Base-by-base conservation (phyloP, 2,797 vertebrate species). In the Labroides dimidiatus region DNA sequence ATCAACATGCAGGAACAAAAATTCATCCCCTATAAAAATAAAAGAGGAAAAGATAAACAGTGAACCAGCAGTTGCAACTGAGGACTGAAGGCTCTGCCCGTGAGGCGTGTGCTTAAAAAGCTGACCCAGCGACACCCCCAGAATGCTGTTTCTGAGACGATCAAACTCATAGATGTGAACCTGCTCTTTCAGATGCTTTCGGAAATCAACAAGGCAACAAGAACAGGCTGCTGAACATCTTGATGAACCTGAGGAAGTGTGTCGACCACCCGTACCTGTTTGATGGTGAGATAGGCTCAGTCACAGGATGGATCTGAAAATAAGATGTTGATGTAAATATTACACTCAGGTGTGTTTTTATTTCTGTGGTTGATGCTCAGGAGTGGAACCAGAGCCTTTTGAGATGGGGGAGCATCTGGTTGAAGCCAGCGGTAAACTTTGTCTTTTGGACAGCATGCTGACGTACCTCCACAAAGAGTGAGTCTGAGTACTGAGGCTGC, bases 351-450 rank as follows among this genome's bases (percentile, higher is more conserved):
- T 0, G 5, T 39, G 64, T 1, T 11, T 1, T 9, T 11, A 30
- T 44, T 11, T 17, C 2, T 17, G 13, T 69, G 14, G 63, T 24
- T 21, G 27, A 23, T 58, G 15, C 55, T 12, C 37, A 98, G 97
- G 96, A 48, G 95, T 98, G 70, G 97, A 99, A 65, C 96, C 96
- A n/a, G 97, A 99, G 77, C 97, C 97, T 0, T 99, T 98, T 90
- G 93, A 95, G 78, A 95, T 97, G 77, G 97, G 97, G 68, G 95
- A 98, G 14, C 97, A 99, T 85, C 93, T 99, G 20, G 72, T 98
- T 9, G 93, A 97, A 84, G 96, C 95, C 78, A 99, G 97, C 69
- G 97, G 97, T 56, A 99, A 99, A 72, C 94, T 99, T 21, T 88
- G 88, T 75, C 91, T 98, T 20, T 74, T 99, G 64, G 96, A 98